These are phyloP conservation scores for Leptoteleia sp. DNA, from an alignment of 1,140 invertebrate genomes.

Conservation along the genomic window DNA sequence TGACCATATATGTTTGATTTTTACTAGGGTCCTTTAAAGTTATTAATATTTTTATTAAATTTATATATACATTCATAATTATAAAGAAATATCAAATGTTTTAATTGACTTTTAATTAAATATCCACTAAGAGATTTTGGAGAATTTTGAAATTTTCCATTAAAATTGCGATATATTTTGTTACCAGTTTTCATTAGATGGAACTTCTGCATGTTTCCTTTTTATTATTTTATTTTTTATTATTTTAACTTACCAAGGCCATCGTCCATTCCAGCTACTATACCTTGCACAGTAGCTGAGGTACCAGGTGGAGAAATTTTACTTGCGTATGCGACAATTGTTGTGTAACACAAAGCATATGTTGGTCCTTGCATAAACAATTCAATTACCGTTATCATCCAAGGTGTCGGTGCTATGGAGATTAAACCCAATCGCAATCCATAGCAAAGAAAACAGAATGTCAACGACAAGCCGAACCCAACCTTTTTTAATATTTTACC, in stretches of 20 bases:
- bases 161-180: too few species aligned
- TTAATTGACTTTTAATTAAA: too few species aligned
- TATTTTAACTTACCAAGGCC: slow-evolving; percentile 89
- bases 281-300: slow-evolving; percentile 90
- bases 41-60: too few species aligned
- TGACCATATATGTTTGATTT: too few species aligned
- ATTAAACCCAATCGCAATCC: slow-evolving; percentile 85
- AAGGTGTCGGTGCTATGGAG: slow-evolving; percentile 86
- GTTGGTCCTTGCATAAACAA: slow-evolving; percentile 88
- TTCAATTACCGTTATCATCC: slow-evolving; percentile 88
- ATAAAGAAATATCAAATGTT: too few species aligned
- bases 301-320: slow-evolving; percentile 87
- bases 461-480: slow-evolving; percentile 87
- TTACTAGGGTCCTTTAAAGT: too few species aligned
- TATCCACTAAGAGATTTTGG: too few species aligned
- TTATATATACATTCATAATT: too few species aligned
- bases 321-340: slow-evolving; percentile 89
- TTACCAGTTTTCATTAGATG: too few species aligned
- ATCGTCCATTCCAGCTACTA: slow-evolving; percentile 91
- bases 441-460: slow-evolving; percentile 87
- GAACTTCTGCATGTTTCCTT: too few species aligned
- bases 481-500: slow-evolving; percentile 85
- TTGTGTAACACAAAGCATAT: slow-evolving; percentile 89
- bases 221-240: too few species aligned
- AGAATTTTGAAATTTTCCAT: too few species aligned